Evolutionary conservation across 2,797 vertebrate genomes (phyloP).

Genomic region (Amblyopsis hoosieri): DNA sequence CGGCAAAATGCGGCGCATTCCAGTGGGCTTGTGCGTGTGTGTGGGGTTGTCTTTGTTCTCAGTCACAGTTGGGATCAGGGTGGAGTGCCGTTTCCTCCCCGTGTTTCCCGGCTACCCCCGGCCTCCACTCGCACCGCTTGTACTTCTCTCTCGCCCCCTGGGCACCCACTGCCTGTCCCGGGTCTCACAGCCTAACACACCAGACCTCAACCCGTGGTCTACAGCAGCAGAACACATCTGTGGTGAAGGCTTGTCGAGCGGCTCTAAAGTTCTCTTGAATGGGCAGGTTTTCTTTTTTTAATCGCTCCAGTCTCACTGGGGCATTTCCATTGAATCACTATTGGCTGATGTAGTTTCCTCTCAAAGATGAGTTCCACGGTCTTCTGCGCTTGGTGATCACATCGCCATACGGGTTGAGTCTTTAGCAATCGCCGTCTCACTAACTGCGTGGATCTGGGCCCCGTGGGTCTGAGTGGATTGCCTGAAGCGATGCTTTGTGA

Average conservation of each 20-base stretch:
- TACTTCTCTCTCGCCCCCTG: conserved; percentile 53
- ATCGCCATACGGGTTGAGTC: conserved; percentile 43
- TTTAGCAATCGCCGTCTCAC: conserved; percentile 37
- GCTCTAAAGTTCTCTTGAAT: conserved; percentile 28
- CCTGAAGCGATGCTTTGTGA: conserved; percentile 46
- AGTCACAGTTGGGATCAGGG: conserved; percentile 71
- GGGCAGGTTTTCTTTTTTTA: conserved; percentile 1
- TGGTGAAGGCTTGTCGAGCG: conserved; percentile 28
- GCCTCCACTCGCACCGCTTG: conserved; percentile 28
- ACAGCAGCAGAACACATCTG: conserved; percentile 19
- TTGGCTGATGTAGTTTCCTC: conserved; percentile 8
- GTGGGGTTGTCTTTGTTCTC: conserved; percentile 75
- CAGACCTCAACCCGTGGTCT: conserved; percentile 44
- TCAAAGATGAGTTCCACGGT: conserved; percentile 34
- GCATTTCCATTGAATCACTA: conserved; percentile 9
- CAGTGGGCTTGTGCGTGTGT: conserved; percentile 49
- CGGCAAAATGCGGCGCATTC: conserved; percentile 3
- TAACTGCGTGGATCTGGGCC: conserved; percentile 41
- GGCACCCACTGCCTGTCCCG: conserved; percentile 42
- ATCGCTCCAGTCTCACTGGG: not conserved
- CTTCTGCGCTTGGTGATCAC: conserved; percentile 35
- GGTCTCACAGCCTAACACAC: conserved; percentile 45
- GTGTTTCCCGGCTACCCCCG: conserved; percentile 71
- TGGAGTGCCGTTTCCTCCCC: conserved; percentile 79
- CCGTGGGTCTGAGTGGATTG: conserved; percentile 47